Evolutionary conservation across 2,888 invertebrate species (phyloP), one percentile per base, ranked within the genome.

Genomic region (Drosophila anomelani): DNA sequence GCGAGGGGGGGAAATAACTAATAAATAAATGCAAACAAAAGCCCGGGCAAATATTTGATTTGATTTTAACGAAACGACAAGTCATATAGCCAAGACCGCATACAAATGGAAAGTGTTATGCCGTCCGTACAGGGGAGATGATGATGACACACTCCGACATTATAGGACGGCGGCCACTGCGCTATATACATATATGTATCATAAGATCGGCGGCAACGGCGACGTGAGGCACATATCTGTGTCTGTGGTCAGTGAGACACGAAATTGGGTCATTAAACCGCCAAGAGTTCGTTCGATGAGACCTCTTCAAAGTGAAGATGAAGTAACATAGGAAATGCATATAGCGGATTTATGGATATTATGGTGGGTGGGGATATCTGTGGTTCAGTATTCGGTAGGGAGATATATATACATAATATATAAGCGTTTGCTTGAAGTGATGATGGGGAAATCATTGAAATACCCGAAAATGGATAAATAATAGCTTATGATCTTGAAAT

Each of bases 51-150:
- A 84, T 84, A 84, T 84, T 84, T 84, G 88, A 85, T 82, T 84
- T 85, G 77, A 85, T 88, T 88, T 88, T 79, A 85, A 70, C 76
- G 74, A 85, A 85, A 85, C 73, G 78, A 80, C 77, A 67, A 88
- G 88, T 88, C 84, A 85, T 77, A 75, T 77, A 72, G 71, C 56
- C 34, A 36, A 53, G 57, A 53, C 23, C 55, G 67, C 72, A 80
- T 82, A 73, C 71, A 77, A 85, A 88, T 80, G 80, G 85, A 86
- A 88, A 85, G 87, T 85, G 84, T 86, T 85, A 84, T 84, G 88
- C 81, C 75, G 73, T 71, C 73, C 73, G 77, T 29, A 29, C 29
- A 71, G 47, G 55, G 41, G 51, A 60, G 39, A 70, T 56, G 57
- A 62, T 49, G 47, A 62, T 70, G 55, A 77, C 66, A 59, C 60